Evolutionary conservation across 2,888 invertebrate genomes (phyloP), one percentile per base, ranked within the genome.

Genomic region (Drosophila kambysellisi): DNA sequence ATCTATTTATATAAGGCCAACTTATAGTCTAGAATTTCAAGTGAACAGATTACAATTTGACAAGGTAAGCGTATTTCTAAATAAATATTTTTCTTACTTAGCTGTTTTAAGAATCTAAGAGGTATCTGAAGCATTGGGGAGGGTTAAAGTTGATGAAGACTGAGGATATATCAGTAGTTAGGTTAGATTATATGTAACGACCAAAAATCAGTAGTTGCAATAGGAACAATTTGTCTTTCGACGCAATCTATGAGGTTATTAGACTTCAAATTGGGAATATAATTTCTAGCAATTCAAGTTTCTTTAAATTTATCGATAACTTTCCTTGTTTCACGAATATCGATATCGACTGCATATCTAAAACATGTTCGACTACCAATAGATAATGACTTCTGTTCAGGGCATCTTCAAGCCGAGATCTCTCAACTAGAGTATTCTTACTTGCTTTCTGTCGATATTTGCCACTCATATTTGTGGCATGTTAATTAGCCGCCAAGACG

Each of bases 401-500:
- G 15, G 46, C 8, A 46, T 46, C 2, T 2, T 15, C 46, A 8
- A 15, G 8, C 8, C 4, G 46, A 25, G 15, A 4, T 25, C 25
- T 8, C 8, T 25, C 25, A 2, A 15, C 15, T 25, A 20, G 20
- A 20, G 43, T 20, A 12, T 6, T n/a, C 51, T 30, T 33, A 6
- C 15, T 35, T 54, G 17, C 7, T 29, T 39, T 57, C 43, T 51
- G 17, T 39, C 48, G 32, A 43, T 35, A 37, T 30, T 53, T 48
- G 62, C 37, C 53, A 35, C 61, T 48, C 61, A 65, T 60, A 66
- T 79, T 67, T 65, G 60, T 64, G 61, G 43, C 78, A 78, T 68
- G 71, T 64, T 79, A 79, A 78, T 78, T 79, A 75, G 76, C 79
- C 57, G 61, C 63, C 66, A 67, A 78, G 79, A 64, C 57, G 71